Evolutionary conservation across 2,797 vertebrate genomes (phyloP).

Genomic region (Galaxias olidus): DNA sequence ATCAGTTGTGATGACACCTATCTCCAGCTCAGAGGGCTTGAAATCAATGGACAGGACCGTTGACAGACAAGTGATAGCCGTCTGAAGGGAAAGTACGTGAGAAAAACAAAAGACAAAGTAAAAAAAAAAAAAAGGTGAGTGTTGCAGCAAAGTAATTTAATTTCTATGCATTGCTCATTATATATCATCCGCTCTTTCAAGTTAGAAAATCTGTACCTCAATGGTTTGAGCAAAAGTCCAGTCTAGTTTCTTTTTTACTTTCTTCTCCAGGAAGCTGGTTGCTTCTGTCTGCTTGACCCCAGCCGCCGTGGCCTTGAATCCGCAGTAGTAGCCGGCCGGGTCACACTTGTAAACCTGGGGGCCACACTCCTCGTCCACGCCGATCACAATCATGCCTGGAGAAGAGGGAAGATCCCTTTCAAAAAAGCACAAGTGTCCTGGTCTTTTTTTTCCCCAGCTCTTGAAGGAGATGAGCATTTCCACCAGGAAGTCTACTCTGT

Average conservation of each 20-base stretch:
- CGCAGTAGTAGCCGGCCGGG: constrained; percentile 87
- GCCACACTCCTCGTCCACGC: constrained; percentile 84
- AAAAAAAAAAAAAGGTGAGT: too few species aligned
- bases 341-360: constrained; percentile 90
- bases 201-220: constrained; percentile 69
- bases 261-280: constrained; percentile 90
- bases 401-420: not conserved
- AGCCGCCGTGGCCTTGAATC: constrained; percentile 87
- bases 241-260: constrained; percentile 90
- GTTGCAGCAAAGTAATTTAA: not conserved
- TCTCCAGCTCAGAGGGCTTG: constrained; percentile 95
- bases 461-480: too few species aligned
- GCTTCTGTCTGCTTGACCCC: constrained; percentile 89
- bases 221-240: constrained; percentile 88
- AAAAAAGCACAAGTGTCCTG: too few species aligned
- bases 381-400: constrained; percentile 87
- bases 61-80: constrained; percentile 92
- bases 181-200: not conserved
- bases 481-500: too few species aligned
- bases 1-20: constrained; percentile 89
- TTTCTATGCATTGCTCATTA: not conserved
- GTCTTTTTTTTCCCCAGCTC: too few species aligned
- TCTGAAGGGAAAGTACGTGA: constrained; percentile 68
- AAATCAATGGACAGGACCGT: constrained; percentile 97
- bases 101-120: too few species aligned